phyloP scores from a whole-genome alignment of 1,140 invertebrate species.

The Luehdorfia chinensis region DNA sequence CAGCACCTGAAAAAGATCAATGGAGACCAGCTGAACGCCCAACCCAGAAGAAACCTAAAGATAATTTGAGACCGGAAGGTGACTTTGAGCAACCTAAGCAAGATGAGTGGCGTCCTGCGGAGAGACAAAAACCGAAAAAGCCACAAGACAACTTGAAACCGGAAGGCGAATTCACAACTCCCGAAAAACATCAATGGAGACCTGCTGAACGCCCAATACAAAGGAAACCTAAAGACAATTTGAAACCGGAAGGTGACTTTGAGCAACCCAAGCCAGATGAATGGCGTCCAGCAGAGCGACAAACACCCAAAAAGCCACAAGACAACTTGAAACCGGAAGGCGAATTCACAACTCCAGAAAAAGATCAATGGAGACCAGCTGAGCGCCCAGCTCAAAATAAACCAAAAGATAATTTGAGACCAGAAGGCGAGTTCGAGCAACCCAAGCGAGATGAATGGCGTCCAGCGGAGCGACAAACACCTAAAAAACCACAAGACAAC shows the following conservation, averaged over 20 bases:
- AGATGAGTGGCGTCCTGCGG: conserved; percentile 78
- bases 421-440: conserved; percentile 77
- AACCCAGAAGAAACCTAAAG: conserved; percentile 60
- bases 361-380: conserved; percentile 66
- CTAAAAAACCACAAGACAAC: conserved; percentile 69
- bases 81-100: conserved; percentile 77
- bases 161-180: conserved; percentile 78
- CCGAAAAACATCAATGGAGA: conserved; percentile 50
- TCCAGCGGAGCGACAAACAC: conserved; percentile 46
- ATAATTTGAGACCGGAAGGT: conserved; percentile 80
- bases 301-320: conserved; percentile 64
- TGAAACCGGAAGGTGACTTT: conserved; percentile 78
- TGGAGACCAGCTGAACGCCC: conserved; percentile 66
- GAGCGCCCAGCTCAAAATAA: conserved; percentile 40
- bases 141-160: conserved; percentile 77
- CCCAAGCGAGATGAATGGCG: conserved; percentile 48
- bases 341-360: conserved; percentile 62
- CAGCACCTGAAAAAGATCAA: conserved; percentile 63
- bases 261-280: conserved; percentile 52
- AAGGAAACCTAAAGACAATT: conserved; percentile 70
- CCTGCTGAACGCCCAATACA: conserved; percentile 77
- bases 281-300: conserved; percentile 69
- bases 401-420: conserved; percentile 79
- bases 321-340: conserved; percentile 69
- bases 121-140: conserved; percentile 75